phyloP scores from a whole-genome alignment of 2,113 vertebrate species.

The Alligator sinensis region DNA sequence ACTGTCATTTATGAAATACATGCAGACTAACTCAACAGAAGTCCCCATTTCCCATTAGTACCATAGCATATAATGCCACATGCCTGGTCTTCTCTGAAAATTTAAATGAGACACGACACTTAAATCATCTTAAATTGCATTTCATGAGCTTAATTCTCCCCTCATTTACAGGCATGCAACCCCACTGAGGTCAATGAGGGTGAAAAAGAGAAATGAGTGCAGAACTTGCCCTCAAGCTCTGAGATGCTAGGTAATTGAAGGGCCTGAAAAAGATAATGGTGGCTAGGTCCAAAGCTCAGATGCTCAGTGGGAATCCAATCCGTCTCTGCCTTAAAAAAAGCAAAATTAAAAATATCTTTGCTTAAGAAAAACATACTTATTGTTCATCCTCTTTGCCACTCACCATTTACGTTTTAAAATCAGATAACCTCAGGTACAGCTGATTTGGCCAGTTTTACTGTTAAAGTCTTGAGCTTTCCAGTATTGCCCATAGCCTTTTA shows the following conservation, averaged over 20 bases:
- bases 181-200: neutral
- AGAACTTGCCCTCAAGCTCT: neutral
- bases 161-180: neutral
- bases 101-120: neutral
- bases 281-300: neutral
- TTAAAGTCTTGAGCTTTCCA: neutral
- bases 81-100: neutral
- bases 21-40: neutral
- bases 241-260: neutral
- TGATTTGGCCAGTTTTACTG: neutral
- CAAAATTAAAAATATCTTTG: neutral
- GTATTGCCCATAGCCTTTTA: neutral
- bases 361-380: neutral
- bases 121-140: accelerated
- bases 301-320: neutral
- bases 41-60: neutral
- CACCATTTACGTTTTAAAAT: neutral
- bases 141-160: neutral
- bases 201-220: neutral
- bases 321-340: neutral
- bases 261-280: neutral
- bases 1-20: neutral
- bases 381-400: neutral
- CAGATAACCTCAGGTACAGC: neutral
- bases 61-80: neutral